Evolutionary conservation across 2,888 invertebrate species (phyloP).

Genomic region (Sarcophaga subvicina): DNA sequence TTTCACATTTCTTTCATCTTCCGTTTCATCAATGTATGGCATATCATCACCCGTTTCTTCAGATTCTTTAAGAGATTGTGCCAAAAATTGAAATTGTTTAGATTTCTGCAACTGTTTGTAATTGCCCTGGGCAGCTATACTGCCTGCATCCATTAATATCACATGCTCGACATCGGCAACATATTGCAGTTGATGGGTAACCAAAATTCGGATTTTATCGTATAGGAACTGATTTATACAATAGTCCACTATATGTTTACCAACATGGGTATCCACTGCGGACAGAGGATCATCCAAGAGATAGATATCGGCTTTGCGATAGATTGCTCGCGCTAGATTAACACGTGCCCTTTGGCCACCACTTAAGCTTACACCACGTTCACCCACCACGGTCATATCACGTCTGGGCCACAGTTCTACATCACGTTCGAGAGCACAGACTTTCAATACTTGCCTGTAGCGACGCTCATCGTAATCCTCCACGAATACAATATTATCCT

Average conservation of each 20-base stretch:
- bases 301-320: constrained; percentile 88
- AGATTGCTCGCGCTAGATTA: constrained; percentile 88
- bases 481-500: constrained; percentile 96
- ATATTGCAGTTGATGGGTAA: constrained; percentile 87
- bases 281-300: constrained; percentile 89
- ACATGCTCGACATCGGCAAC: constrained; percentile 83
- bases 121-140: constrained; percentile 77
- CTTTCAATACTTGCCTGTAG: constrained; percentile 82
- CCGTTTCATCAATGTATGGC: constrained; percentile 37
- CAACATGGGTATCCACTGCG: constrained; percentile 90
- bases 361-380: constrained; percentile 87
- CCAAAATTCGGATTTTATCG: constrained; percentile 87
- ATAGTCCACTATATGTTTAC: constrained; percentile 88
- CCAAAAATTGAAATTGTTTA: constrained; percentile 61
- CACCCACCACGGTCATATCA: constrained; percentile 84
- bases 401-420: constrained; percentile 84
- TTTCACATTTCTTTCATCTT: constrained; percentile 76
- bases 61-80: constrained; percentile 51
- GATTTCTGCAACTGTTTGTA: constrained; percentile 74
- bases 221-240: constrained; percentile 85
- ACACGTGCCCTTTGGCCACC: constrained; percentile 90
- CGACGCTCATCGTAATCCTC: constrained; percentile 84
- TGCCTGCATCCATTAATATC: constrained; percentile 83
- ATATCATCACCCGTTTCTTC: constrained; percentile 55
- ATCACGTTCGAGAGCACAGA: constrained; percentile 85